These are phyloP conservation scores for Sminthurides aquaticus DNA, from an alignment of 2,888 invertebrate species.

Conservation along the genomic window DNA sequence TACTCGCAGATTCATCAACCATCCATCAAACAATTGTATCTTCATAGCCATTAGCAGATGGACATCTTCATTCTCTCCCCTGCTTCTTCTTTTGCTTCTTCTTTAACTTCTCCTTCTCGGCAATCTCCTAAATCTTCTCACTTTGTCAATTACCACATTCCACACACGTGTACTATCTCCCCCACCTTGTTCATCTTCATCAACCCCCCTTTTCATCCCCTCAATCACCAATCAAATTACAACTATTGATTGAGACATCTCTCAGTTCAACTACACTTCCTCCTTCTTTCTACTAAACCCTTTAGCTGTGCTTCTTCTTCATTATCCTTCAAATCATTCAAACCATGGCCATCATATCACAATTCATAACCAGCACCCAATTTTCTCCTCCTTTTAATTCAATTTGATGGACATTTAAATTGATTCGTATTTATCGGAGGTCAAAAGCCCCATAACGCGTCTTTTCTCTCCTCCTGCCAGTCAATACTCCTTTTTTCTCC, in stretches of 20 bases:
- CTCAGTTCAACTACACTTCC: background rate
- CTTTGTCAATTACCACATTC: no score
- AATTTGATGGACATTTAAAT: background rate
- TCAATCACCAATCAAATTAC: background rate
- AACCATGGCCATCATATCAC: background rate
- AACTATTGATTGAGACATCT: background rate
- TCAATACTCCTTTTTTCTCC: no score
- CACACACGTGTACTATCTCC: background rate
- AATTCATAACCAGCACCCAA: background rate
- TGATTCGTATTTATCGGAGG: background rate
- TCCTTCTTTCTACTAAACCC: background rate
- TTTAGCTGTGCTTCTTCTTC: background rate
- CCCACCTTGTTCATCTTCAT: background rate
- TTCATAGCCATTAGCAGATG: background rate
- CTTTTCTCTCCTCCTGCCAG: no score
- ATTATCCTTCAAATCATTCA: background rate
- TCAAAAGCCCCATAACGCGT: no score
- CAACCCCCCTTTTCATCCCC: no score
- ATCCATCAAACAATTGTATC: constrained; percentile 14
- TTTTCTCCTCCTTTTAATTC: background rate
- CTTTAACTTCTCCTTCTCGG: background rate
- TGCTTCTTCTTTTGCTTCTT: background rate
- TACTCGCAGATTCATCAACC: background rate
- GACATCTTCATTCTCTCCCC: background rate
- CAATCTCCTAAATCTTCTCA: background rate